Base-by-base conservation (phyloP, 2,113 vertebrate species). In the Dendrocopos noguchii region DNA sequence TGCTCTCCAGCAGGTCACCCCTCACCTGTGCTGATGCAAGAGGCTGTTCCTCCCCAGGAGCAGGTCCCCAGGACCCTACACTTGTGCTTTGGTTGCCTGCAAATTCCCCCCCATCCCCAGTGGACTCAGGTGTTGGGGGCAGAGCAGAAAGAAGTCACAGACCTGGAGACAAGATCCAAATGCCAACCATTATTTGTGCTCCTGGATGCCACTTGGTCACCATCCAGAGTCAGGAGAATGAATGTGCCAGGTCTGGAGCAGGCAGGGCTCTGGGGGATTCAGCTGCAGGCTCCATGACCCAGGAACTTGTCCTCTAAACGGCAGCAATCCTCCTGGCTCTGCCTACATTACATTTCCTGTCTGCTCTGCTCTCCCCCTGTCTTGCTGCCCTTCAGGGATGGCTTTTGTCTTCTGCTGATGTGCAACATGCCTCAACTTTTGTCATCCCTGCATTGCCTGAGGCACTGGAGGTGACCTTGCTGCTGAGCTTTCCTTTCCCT, bases 401-500 rank as follows among this genome's bases (percentile, higher is more conserved):
- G 86, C 91, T 95, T 96, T 97, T 95, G 95, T 94, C 96, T 93
- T 93, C 80, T 96, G 93, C 92, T 16, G 55, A 71, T 64, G 84
- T 77, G 91, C 87, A 87, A 96, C 96, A 95, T 4, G 33, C 55
- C 92, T 94, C 76, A 90, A 95, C 95, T 97, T 96, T 97, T 94
- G 95, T 97, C 97, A 96, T 96, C 79, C 39, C 72, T 55, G 15
- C 61, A 95, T 96, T 47, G 97, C 97, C 97, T 55, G 90, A 97
- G 96, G 97, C 97, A 34, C 33, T 19, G 66, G 42, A 84, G 95
- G 88, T 96, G 95, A 95, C 96, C 95, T 96, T 84, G 91, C 2
- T 91, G 87, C 92, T 21, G 87, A 89, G 95, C 80, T 94, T 46
- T 90, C 10, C 0, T 96, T 93, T 96, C 59, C 85, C 88, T 96